phyloP scores from a whole-genome alignment of 2,888 invertebrate species.

The Drosophila mimica region DNA sequence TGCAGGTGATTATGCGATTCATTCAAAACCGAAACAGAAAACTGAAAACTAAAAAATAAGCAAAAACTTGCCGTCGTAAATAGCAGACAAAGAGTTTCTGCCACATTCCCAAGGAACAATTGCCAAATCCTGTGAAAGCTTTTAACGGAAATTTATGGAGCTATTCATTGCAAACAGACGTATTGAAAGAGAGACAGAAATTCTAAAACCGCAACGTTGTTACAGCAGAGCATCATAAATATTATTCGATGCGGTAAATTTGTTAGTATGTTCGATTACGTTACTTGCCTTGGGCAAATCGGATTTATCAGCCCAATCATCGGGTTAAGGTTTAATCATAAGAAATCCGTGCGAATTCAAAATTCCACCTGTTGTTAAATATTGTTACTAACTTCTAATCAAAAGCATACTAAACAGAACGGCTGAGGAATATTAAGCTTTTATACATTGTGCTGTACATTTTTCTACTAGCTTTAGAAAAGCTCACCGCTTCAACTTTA shows the following conservation, averaged over 20 bases:
- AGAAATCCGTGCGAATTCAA: not conserved
- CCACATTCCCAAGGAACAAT: not conserved
- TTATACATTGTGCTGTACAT: no score
- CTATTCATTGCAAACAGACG: not conserved
- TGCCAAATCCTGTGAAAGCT: slow-evolving; percentile 12
- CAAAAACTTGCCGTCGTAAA: slow-evolving; percentile 39
- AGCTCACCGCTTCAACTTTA: no score
- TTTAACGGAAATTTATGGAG: slow-evolving; percentile 1
- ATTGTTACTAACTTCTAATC: not conserved
- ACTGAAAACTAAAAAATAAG: slow-evolving; percentile 27
- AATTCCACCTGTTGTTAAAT: not conserved
- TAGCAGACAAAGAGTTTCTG: slow-evolving; percentile 14
- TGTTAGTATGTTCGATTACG: not conserved
- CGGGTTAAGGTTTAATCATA: not conserved
- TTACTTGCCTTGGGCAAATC: not conserved
- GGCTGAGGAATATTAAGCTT: not conserved
- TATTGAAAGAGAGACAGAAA: not conserved
- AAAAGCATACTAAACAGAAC: not conserved
- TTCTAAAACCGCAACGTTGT: not conserved
- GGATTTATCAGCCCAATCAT: not conserved
- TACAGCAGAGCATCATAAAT: not conserved
- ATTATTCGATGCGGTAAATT: not conserved
- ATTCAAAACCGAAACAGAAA: slow-evolving; percentile 15
- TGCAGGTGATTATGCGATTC: slow-evolving; percentile 42
- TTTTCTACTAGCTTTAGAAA: not conserved